Evolutionary conservation across 92 coral and sea anemone genomes (phyloP), one percentile per base, ranked within the genome.

Genomic region (Montipora capitata): DNA sequence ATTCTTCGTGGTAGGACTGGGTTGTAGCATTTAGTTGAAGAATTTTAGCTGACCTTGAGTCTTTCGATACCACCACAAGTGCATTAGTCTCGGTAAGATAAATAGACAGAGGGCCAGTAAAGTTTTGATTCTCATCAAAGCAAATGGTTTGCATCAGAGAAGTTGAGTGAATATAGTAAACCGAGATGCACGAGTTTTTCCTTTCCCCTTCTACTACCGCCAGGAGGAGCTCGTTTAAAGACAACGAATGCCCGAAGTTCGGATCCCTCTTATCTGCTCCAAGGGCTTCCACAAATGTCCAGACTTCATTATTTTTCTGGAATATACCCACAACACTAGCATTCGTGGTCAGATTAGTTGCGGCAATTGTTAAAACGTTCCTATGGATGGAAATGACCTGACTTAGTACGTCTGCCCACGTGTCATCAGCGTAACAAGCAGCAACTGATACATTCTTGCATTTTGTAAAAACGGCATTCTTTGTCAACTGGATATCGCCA

Each of bases 261-360:
- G 76, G 76, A 61, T 91, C 95, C 6, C 74, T 79, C n/a, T 89
- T 88, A 13, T 88, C 58, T 16, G 78, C 67, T 42, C 96, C 88
- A 43, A 96, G 71, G 7, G 73, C 69, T 58, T 82, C 88, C 3
- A 35, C 58, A 58, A 96, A 86, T 66, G 67, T 67, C 96, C 98
- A 96, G 2, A 39, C 41, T 7, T 93, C 92, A 40, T 79, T 42
- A 2, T 40, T 78, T 64, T 93, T 84, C 41, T 72, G 92, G 78
- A 96, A 96, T 43, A 95, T 72, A 63, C 90, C 96, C 80, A 96
- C 88, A 59, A 91, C 92, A 10, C 94, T 88, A n/a, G 65, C 71
- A 71, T 95, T 92, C n/a, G 90, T 61, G 12, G 85, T 17, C 2
- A 81, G 63, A 18, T 70, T 80, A 20, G 59, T 80, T 63, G 98